Base-by-base conservation (phyloP, 2,113 vertebrate species). In the Sciurus niger region DNA sequence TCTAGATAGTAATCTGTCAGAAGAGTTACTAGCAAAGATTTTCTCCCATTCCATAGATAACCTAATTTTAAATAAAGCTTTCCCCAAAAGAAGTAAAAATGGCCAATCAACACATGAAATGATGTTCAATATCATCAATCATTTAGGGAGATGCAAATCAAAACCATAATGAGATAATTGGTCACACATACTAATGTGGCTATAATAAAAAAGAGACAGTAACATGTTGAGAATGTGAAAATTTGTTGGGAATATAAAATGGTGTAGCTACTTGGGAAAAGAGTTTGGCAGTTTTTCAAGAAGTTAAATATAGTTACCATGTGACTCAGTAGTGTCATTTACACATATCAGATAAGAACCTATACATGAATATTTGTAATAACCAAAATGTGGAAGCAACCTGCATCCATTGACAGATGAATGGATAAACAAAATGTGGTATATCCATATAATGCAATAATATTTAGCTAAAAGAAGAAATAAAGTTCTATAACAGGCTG, bases 241-340 rank as follows among this genome's bases (percentile, higher is more conserved):
- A 86, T 43, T 80, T 65, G 22, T 25, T 79, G 4, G 25, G n/a
- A 91, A 78, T 76, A 12, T 68, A 89, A 89, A 84, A 76, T 94
- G 68, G 11, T 55, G 1, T 43, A 34, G 10, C 70, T 48, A 6
- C 16, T 83, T 65, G 17, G 20, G 37, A 90, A 89, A 77, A 65
- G 17, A 84, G 37, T 90, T 77, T 60, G 40, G 0, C 16, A 84
- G 48, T 70, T 92, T 8, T 40, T 88, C 55, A 43, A 18, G 89
- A 89, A 16, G 37, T n/a, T 95, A 78, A 94, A 32, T 68, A 11
- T 46, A 85, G 14, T 84, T 37, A 77, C 32, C 32, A 4, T 84
- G 60, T 89, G 48, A 40, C 72, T 94, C 48, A 90, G 48, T 32
- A 40, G 17, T 89, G 76, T 94, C 3, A 17, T 89, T 76, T 22